Evolutionary conservation across 2,888 invertebrate genomes (phyloP), one percentile per base, ranked within the genome.

Genomic region (Plebejus argus): DNA sequence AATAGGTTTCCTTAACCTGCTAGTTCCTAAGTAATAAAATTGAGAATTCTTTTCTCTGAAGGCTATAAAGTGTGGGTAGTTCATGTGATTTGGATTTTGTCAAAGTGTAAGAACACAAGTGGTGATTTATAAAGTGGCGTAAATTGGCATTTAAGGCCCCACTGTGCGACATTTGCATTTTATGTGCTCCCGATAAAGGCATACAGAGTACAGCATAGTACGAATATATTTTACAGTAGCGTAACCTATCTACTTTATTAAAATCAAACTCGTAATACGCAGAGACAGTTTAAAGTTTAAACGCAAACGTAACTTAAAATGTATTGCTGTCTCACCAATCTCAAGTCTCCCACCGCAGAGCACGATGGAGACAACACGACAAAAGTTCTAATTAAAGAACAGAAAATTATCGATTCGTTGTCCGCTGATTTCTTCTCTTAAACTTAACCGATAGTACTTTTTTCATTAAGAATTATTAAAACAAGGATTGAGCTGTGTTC

Each of bases 21-120:
- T 33, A n/a, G 35, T 71, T 39, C 15, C n/a, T 71, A 39, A 71
- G 71, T 39, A 71, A 70, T 70, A 35, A 35, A 70, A 70, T 71
- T 20, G 20, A 18, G 39, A 71, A 71, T 20, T 71, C 66, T 66
- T 66, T 28, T 28, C 15, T 15, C 12, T 66, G 66, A 66, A 28
- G 6, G 28, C 66, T 66, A 28, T 28, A 5, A 15, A 66, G 5
- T 15, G 28, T 28, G 4, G 66, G 61, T 61, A 10, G 20, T 10
- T 61, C 1, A 20, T 61, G 20, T 61, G 61, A 61, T 61, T 20
- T 61, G 20, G 20, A 10, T 61, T 61, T 61, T 61, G 61, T 15
- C 10, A 61, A 20, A 58, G 20, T 61, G 10, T 23, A 12, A 61
- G 8, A 23, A 61, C 66, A 28, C 28, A 66, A 66, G 66, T 15